Evolutionary conservation across 2,797 vertebrate species (phyloP), one percentile per base, ranked within the genome.

Genomic region (Sebastes cheni): DNA sequence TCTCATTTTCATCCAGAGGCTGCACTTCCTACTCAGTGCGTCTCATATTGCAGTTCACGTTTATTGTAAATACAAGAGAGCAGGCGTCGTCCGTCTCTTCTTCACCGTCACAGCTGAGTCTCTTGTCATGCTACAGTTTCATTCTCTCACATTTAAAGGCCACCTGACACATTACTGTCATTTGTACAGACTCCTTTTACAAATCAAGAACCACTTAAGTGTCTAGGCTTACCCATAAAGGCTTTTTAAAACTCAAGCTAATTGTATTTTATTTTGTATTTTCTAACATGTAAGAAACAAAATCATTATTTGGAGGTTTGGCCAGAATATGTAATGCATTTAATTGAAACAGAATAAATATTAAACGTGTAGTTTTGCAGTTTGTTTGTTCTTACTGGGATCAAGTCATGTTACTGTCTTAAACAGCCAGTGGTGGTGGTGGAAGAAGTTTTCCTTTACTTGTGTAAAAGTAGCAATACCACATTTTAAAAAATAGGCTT

Each of bases 281-380:
- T 94, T 93, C 90, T 93, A 93, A 94, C 86, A 78, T 93, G 88
- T 95, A 93, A 93, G 74, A 90, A 75, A 93, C 50, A 95, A 96
- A 95, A 96, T 93, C 95, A 95, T 95, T 95, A 94, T 93, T 93
- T 94, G 93, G 95, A 93, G 89, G 92, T 77, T 87, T 89, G 93
- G 91, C 96, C 96, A 96, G 92, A 96, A 93, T 96, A 96, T 95
- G 95, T 96, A 95, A 96, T 96, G 93, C 96, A 93, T 97, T 96
- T 97, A 97, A 97, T 95, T 97, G 95, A 95, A 94, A 89, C 78
- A 81, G 95, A 97, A 97, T 95, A 96, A 95, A 96, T 93, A 90
- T 91, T 91, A 90, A 94, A 94, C 62, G 62, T 88, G 81, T 86
- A 83, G 83, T 87, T 91, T 88, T 88, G 62, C 76, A 79, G 74